Conservation (phyloP, 2,113 vertebrate species). For the Furnarius figulus region DNA sequence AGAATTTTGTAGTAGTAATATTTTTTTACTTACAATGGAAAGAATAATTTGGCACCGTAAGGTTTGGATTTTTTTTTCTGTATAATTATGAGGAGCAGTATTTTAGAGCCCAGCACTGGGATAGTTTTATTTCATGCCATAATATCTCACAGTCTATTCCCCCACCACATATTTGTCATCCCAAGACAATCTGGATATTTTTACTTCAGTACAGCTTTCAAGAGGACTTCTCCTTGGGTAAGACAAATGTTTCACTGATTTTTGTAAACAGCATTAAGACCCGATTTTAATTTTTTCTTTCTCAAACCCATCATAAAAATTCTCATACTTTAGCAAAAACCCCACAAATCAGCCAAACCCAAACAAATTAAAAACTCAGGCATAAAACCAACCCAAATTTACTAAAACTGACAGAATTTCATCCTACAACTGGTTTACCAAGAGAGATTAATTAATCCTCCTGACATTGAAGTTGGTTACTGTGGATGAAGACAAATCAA, state of each 20-base stretch:
- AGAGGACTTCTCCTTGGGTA: neutral
- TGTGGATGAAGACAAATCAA: conserved; percentile 4
- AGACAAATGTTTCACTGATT: neutral
- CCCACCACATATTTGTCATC: neutral
- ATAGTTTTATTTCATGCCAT: rapidly evolving
- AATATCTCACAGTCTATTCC: neutral
- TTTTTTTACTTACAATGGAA: neutral
- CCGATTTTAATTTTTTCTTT: neutral
- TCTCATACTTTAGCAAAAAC: neutral
- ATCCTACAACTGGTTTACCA: neutral
- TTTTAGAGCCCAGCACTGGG: rapidly evolving
- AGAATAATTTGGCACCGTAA: neutral
- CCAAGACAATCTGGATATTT: neutral
- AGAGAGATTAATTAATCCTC: neutral
- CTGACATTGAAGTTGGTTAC: neutral
- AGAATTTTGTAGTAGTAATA: neutral
- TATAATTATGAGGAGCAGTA: neutral
- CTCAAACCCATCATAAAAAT: neutral
- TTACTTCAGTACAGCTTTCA: neutral
- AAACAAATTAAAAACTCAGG: neutral
- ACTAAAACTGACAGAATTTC: neutral
- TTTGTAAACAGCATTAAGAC: neutral
- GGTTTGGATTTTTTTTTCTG: rapidly evolving
- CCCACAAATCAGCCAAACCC: neutral
- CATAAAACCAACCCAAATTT: neutral